phyloP scores from a whole-genome alignment of 2,797 vertebrate genomes.

The Monodelphis domestica region DNA sequence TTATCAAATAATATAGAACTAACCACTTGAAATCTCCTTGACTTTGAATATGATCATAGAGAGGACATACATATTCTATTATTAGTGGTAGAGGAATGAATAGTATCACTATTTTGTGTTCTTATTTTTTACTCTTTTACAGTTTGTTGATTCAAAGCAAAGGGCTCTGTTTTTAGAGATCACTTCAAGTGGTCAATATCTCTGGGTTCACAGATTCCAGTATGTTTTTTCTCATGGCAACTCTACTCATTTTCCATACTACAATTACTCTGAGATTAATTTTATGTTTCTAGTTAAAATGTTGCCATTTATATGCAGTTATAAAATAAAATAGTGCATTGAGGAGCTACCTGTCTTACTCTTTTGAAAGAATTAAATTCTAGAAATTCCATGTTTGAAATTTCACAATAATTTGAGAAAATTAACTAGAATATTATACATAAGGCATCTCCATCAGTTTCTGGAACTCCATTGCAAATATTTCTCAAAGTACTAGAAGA shows the following conservation, averaged over 20 bases:
- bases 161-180: neutral
- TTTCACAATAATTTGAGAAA: neutral
- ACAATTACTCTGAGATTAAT: neutral
- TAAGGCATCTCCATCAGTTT: neutral
- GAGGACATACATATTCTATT: neutral
- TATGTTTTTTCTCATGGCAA: neutral
- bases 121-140: neutral
- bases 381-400: neutral
- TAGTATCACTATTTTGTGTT: neutral
- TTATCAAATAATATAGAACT: neutral
- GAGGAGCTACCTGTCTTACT: neutral
- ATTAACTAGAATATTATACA: neutral
- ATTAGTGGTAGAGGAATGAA: neutral
- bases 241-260: neutral
- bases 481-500: neutral
- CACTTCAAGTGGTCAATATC: neutral
- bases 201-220: neutral
- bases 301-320: neutral
- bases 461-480: neutral
- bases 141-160: neutral
- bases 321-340: neutral
- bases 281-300: neutral
- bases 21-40: neutral
- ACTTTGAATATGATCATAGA: conserved; percentile 4
- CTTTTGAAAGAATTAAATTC: neutral